phyloP scores from a whole-genome alignment of 2,797 vertebrate species.

The Picus viridis region DNA sequence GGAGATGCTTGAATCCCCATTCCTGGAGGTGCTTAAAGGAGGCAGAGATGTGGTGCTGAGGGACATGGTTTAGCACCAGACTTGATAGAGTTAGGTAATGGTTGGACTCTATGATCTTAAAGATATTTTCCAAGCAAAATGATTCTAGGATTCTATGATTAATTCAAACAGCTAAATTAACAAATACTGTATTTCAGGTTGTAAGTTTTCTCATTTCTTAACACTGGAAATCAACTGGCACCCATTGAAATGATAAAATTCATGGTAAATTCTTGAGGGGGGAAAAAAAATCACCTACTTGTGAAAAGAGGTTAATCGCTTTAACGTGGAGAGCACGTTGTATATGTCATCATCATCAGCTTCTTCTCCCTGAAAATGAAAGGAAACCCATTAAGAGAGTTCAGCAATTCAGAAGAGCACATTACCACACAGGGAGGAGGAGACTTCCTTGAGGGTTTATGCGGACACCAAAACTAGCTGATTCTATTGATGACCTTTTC shows the following conservation, averaged over 20 bases:
- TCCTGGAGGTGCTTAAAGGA: too few species aligned
- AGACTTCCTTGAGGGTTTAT: background rate
- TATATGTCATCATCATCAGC: slow-evolving; percentile 99
- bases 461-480: background rate
- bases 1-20: too few species aligned
- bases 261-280: background rate
- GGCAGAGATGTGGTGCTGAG: too few species aligned
- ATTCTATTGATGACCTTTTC: background rate
- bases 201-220: background rate
- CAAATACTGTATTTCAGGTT: background rate
- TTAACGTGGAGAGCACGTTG: slow-evolving; percentile 95
- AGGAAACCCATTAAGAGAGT: background rate
- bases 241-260: background rate
- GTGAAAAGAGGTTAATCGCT: slow-evolving; percentile 97
- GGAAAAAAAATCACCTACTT: slow-evolving; percentile 83
- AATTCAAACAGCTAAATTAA: background rate
- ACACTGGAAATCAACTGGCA: background rate
- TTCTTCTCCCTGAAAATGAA: slow-evolving; percentile 89
- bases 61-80: too few species aligned
- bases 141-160: too few species aligned
- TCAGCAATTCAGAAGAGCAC: background rate
- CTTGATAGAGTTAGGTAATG: too few species aligned
- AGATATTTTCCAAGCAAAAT: too few species aligned
- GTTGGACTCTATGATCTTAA: too few species aligned
- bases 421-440: background rate